Conservation (phyloP, 2,797 vertebrate genomes). For the Bucorvus abyssinicus region DNA sequence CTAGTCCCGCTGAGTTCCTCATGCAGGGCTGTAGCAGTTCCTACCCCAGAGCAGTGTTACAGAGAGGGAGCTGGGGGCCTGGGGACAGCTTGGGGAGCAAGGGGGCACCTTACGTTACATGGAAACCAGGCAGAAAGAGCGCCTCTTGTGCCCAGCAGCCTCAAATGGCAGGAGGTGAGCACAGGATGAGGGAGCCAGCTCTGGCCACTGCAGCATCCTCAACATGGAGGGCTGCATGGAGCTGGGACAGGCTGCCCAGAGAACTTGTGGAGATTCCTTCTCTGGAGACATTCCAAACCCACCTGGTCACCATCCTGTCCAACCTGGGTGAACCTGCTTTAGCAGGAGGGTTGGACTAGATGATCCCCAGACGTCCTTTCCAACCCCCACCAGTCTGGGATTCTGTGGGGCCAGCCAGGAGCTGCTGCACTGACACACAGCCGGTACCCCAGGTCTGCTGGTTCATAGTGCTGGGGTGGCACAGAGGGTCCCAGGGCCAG, state of each 20-base stretch:
- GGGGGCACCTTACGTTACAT: not conserved
- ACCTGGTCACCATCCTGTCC: too few species aligned
- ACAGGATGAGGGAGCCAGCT: not conserved
- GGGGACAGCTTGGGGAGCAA: not conserved
- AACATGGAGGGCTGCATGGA: accelerated
- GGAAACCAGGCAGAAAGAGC: not conserved
- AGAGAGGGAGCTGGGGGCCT: not conserved
- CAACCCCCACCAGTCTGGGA: too few species aligned
- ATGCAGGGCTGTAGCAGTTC: not conserved
- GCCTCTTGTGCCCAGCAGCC: not conserved
- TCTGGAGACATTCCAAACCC: too few species aligned
- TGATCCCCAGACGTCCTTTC: too few species aligned
- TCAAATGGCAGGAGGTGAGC: not conserved
- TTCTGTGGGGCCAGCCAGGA: not conserved
- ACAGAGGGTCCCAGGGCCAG: not conserved
- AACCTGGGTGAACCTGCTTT: too few species aligned
- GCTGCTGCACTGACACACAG: not conserved
- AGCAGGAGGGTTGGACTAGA: too few species aligned
- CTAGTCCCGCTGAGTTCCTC: not conserved
- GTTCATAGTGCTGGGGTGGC: not conserved
- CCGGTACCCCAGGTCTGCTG: not conserved
- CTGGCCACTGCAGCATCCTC: not conserved
- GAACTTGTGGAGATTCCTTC: too few species aligned
- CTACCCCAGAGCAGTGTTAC: accelerated
- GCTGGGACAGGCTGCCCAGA: too few species aligned